phyloP scores from a whole-genome alignment of 2,113 vertebrate genomes.

The Reinhardtius hippoglossoides region DNA sequence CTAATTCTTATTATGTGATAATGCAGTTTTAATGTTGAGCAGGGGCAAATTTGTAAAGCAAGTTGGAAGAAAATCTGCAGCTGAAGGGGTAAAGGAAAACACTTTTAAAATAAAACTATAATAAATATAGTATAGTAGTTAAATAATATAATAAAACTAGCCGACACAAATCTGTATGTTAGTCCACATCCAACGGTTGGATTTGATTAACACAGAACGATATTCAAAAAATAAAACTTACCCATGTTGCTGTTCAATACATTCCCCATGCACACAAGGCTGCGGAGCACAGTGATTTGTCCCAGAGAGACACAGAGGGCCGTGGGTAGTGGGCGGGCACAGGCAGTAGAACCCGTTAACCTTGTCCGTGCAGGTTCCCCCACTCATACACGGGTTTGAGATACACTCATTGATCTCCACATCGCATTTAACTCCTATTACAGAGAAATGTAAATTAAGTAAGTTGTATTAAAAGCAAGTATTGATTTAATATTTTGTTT shows the following conservation, averaged over 20 bases:
- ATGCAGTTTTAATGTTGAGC: no score
- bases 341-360: slow-evolving; percentile 88
- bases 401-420: slow-evolving; percentile 90
- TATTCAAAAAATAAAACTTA: slow-evolving; percentile 55
- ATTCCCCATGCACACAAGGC: slow-evolving; percentile 90
- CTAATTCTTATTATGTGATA: no score
- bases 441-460: slow-evolving; percentile 14
- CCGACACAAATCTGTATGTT: background rate
- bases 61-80: background rate
- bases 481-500: background rate
- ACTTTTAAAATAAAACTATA: background rate
- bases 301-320: slow-evolving; percentile 89
- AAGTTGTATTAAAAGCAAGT: background rate
- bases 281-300: slow-evolving; percentile 87
- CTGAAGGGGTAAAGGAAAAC: background rate
- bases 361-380: slow-evolving; percentile 89
- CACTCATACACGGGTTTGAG: slow-evolving; percentile 92
- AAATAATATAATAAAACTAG: no score
- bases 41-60: background rate
- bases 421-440: slow-evolving; percentile 86
- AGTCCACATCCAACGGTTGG: background rate
- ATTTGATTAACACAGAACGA: background rate
- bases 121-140: no score
- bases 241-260: slow-evolving; percentile 86
- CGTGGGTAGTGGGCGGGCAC: slow-evolving; percentile 89